A percentile compares a stretch with the other conserved stretches of the same genome.
Evolutionary conservation across 2,797 vertebrate genomes (phyloP).

Genomic region (Coluber constrictor): DNA sequence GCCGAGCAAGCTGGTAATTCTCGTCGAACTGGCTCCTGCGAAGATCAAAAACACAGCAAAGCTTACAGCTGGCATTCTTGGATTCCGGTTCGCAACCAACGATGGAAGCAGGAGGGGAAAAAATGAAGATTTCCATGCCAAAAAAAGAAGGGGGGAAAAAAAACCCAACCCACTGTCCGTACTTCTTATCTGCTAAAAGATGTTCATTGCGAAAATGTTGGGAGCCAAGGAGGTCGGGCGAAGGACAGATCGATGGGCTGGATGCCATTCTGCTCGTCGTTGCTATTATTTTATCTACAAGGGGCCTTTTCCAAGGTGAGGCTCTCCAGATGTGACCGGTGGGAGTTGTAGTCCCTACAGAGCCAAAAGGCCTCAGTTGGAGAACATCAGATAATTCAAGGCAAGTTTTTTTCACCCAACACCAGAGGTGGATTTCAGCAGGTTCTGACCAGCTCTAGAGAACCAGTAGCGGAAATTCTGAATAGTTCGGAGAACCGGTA

Average conservation of each 20-base stretch:
- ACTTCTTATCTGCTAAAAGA: conserved; percentile 22
- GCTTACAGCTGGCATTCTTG: conserved; percentile 47
- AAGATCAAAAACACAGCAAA: conserved; percentile 35
- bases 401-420: neutral
- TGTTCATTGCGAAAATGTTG: conserved; percentile 11
- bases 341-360: neutral
- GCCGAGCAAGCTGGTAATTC: conserved; percentile 51
- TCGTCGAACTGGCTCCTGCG: conserved; percentile 62
- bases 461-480: no score
- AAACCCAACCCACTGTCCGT: neutral
- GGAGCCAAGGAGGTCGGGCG: neutral
- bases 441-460: no score
- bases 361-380: neutral
- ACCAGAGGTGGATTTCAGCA: no score
- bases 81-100: conserved; percentile 54
- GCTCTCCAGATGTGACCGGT: neutral
- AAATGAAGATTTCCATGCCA: neutral
- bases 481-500: no score
- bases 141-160: neutral
- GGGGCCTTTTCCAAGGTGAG: neutral
- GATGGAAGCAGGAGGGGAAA: conserved; percentile 38
- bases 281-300: no score
- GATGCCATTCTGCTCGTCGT: neutral
- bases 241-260: neutral
- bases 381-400: neutral